A percentile compares a stretch with the other conserved stretches of the same genome.
phyloP scores from a whole-genome alignment of 2,113 vertebrate species.

The Phalacrocorax brasilianus region DNA sequence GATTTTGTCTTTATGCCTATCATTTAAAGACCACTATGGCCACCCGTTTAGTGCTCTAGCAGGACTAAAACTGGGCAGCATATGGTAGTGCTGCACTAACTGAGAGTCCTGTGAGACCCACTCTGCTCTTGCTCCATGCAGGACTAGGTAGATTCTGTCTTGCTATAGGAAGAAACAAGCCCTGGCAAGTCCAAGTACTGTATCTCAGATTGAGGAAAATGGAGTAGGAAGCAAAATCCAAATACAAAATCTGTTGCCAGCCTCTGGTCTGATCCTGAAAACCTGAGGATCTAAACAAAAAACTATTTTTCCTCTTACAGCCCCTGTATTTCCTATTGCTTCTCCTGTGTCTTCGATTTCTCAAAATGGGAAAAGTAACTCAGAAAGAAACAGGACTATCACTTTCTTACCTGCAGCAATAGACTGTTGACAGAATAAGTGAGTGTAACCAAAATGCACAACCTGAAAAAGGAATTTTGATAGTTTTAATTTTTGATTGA shows the following conservation, averaged over 20 bases:
- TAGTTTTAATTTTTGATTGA: not conserved
- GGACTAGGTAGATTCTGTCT: not conserved
- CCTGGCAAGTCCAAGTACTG: not conserved
- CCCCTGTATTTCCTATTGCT: not conserved
- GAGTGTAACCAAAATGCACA: not conserved
- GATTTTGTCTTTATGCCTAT: not conserved
- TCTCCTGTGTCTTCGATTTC: not conserved
- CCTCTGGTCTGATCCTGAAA: not conserved
- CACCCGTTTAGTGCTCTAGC: not conserved
- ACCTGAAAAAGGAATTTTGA: not conserved
- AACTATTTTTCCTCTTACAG: fast-evolving
- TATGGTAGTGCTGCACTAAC: not conserved
- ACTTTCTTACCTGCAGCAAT: not conserved
- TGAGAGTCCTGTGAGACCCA: not conserved
- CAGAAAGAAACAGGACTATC: not conserved
- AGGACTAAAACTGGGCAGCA: not conserved
- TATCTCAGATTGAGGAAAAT: not conserved
- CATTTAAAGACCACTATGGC: not conserved
- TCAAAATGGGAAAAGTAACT: not conserved
- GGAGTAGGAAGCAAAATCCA: not conserved
- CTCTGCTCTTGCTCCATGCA: not conserved
- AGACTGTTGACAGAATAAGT: not conserved
- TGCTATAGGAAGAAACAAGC: not conserved
- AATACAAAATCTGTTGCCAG: not conserved
- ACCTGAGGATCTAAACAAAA: not conserved